Evolutionary conservation across 2,888 invertebrate genomes (phyloP).

Genomic region (Chrysomela aeneicollis): DNA sequence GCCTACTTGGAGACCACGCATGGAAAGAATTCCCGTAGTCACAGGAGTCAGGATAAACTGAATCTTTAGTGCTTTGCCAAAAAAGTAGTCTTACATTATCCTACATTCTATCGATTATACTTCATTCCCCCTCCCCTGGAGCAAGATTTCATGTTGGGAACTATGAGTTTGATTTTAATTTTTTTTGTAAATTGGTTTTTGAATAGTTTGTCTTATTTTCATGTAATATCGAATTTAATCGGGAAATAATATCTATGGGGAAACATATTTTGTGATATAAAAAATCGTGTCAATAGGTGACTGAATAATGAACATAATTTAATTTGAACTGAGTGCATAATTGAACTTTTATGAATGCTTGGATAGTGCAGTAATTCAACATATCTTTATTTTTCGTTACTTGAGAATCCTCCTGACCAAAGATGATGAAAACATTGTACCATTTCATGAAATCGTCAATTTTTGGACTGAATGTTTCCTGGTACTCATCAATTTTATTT

Average conservation of each 20-base stretch:
- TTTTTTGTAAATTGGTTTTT: neutral
- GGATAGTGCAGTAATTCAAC: neutral
- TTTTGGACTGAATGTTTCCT: neutral
- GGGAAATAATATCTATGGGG: neutral
- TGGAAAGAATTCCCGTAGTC: slow-evolving; percentile 78
- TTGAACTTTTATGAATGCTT: neutral
- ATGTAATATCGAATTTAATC: neutral
- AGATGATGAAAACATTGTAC: neutral
- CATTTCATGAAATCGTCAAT: slow-evolving; percentile 1
- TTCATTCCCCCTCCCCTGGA: neutral
- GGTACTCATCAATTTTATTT: neutral
- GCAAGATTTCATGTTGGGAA: neutral
- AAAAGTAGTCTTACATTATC: slow-evolving; percentile 24
- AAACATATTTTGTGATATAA: neutral
- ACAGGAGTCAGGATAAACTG: slow-evolving; percentile 68
- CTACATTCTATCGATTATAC: neutral
- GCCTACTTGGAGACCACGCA: slow-evolving; percentile 85
- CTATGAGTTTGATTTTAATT: neutral
- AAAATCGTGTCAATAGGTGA: neutral
- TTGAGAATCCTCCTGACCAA: neutral
- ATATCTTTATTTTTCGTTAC: neutral
- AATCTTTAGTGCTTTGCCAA: slow-evolving; percentile 43
- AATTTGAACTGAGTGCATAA: neutral
- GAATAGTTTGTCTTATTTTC: neutral
- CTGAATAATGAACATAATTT: neutral